Percentiles rank a stretch among this genome's conserved stretches.
Evolutionary conservation across 2,797 vertebrate genomes (phyloP).

Genomic region (Scarus forsteni): DNA sequence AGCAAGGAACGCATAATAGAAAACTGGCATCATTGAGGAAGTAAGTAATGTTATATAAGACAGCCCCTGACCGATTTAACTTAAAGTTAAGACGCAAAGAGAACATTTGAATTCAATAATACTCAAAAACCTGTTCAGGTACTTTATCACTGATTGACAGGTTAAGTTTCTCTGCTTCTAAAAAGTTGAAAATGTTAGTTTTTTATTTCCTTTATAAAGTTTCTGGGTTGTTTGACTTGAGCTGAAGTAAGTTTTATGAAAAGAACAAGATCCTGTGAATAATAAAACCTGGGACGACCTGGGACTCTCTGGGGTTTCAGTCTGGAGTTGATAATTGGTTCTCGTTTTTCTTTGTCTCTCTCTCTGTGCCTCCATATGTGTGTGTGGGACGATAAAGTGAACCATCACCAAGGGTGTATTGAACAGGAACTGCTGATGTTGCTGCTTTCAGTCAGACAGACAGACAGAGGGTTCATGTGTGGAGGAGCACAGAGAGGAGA

Average conservation of each 20-base stretch:
- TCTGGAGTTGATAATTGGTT: constrained; percentile 58
- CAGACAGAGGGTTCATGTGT: constrained; percentile 17
- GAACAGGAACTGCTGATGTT: constrained; percentile 23
- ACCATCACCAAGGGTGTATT: constrained; percentile 32
- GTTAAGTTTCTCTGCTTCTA: neutral
- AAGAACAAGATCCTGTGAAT: constrained; percentile 27
- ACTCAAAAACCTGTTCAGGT: neutral
- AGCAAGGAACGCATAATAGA: too few species aligned
- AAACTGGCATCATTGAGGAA: too few species aligned
- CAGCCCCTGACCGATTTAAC: too few species aligned
- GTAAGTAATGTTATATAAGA: too few species aligned
- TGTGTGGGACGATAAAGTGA: constrained; percentile 41
- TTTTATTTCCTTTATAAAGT: constrained; percentile 17
- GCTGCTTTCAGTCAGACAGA: constrained; percentile 36
- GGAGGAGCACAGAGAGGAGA: constrained; percentile 34
- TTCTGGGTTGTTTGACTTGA: constrained; percentile 20
- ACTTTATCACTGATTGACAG: constrained; percentile 11
- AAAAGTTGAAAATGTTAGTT: constrained; percentile 13
- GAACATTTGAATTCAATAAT: neutral
- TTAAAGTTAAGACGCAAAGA: neutral
- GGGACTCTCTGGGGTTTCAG: constrained; percentile 46
- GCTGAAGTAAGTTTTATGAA: constrained; percentile 26
- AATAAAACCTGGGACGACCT: constrained; percentile 37
- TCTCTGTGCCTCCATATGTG: constrained; percentile 37
- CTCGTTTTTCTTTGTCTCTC: constrained; percentile 28